These are phyloP conservation scores for Semnornis frantzii DNA, from an alignment of 2,113 vertebrate genomes.

Conservation along the genomic window DNA sequence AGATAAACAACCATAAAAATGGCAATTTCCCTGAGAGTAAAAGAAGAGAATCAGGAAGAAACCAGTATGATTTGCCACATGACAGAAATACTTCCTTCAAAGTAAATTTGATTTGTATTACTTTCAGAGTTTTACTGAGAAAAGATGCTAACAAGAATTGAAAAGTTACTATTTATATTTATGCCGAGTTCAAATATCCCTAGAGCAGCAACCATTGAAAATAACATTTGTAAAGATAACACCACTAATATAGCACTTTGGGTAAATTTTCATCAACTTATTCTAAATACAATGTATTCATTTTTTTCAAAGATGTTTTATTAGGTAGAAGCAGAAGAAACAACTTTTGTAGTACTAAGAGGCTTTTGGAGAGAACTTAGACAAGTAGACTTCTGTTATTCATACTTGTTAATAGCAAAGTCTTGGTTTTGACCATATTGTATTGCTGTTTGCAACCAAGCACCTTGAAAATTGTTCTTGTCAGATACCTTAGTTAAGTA, in stretches of 20 bases:
- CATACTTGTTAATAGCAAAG: not conserved
- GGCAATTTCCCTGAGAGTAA: not conserved
- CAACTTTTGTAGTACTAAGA: conserved; percentile 1
- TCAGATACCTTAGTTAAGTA: conserved; percentile 24
- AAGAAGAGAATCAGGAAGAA: not conserved
- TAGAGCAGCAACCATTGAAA: conserved; percentile 2
- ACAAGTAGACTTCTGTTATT: conserved; percentile 29
- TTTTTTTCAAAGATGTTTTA: conserved; percentile 13
- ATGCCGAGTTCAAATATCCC: not conserved
- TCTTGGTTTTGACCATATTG: conserved; percentile 22
- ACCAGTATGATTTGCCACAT: not conserved
- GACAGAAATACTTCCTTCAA: conserved; percentile 2
- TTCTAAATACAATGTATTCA: not conserved
- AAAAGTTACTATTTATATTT: conserved; percentile 45
- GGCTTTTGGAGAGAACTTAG: conserved; percentile 38
- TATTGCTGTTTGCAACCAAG: conserved; percentile 6
- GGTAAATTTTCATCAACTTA: too few species aligned
- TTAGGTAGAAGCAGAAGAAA: not conserved
- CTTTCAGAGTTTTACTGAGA: conserved; percentile 4
- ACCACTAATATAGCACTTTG: not conserved
- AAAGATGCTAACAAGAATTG: not conserved
- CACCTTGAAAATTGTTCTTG: conserved; percentile 44
- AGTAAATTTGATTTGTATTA: conserved; percentile 17
- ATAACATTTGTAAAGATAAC: conserved; percentile 25
- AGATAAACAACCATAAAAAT: not conserved